Base-by-base conservation (phyloP, 1,140 invertebrate species). In the Trypoxylus dichotomus region DNA sequence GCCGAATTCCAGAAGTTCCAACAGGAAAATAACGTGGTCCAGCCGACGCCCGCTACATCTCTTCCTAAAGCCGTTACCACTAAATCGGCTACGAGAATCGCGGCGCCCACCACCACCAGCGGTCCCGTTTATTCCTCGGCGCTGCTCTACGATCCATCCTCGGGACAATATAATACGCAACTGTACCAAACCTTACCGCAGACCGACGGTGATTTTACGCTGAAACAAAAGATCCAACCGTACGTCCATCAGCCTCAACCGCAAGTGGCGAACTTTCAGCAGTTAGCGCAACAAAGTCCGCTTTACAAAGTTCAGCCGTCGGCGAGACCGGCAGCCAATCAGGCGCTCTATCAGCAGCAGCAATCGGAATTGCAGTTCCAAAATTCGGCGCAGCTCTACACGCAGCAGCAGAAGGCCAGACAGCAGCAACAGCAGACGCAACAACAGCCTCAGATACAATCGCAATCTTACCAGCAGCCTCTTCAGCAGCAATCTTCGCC, bases 121-220 rank as follows among this genome's bases (percentile, higher is more conserved):
- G 83, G 82, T 15, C 85, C 77, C 54, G 88, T 94, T 78, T 94
- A 94, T 85, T 91, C 92, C 72, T 93, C 93, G 21, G 92, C 94
- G 82, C 86, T 95, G 7, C 89, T 94, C 0, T 95, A 90, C 86
- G 93, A 95, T 86, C 93, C 93, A 47, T 83, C 89, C n/a, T 92
- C 91, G 79, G 93, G 93, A 77, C 91, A 93, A 83, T 95, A 95
- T 88, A 93, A 94, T 82, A 94, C 93, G 13, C 91, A 94, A 78
- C 87, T 94, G 29, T 94, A 92, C 87, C 94, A 95, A 86, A 89
- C 89, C 37, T 85, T 94, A 71, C 93, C 94, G 15, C 92, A 94
- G 84, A 91, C 90, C 25, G 89, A 91, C 77, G 92, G 92, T 77
- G 91, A 93, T 78, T 89, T 93, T 81, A 90, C 89, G 77, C 84